Percentiles rank a stretch among this genome's conserved stretches.
These are phyloP conservation scores for Ormyrus thymus DNA, from an alignment of 2,888 invertebrate genomes.

Conservation along the genomic window DNA sequence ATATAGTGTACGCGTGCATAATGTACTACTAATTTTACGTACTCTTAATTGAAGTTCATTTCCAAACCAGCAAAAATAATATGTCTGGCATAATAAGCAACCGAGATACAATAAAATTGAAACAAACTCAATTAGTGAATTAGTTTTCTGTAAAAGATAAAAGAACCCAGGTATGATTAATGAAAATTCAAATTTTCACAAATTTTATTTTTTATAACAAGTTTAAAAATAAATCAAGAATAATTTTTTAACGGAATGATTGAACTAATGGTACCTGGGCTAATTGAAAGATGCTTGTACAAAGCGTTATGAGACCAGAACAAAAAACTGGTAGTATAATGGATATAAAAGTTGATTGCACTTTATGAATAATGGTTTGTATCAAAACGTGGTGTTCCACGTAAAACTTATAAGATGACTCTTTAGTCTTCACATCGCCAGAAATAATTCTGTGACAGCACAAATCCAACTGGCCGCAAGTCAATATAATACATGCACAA, in stretches of 20 bases:
- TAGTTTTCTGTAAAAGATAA: conserved; percentile 32
- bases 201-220: background rate
- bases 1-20: too few species aligned
- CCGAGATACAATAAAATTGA: too few species aligned
- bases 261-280: background rate
- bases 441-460: background rate
- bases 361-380: background rate
- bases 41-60: too few species aligned
- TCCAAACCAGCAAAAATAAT: too few species aligned
- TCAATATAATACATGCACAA: background rate
- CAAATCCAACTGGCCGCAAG: conserved; percentile 7
- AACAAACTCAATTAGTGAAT: conserved; percentile 4
- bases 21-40: too few species aligned
- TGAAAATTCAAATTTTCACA: background rate
- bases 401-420: background rate
- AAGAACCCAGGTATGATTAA: background rate
- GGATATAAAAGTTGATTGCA: background rate
- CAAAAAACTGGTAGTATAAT: background rate
- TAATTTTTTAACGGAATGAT: background rate
- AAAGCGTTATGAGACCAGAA: background rate
- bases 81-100: too few species aligned
- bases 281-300: conserved; percentile 6
- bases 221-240: background rate
- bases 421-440: too few species aligned
- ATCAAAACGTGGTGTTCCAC: conserved; percentile 7